A percentile compares a stretch with the other conserved stretches of the same genome.
These are phyloP conservation scores for Macrosiphum euphorbiae DNA, from an alignment of 2,888 invertebrate genomes.

Conservation along the genomic window DNA sequence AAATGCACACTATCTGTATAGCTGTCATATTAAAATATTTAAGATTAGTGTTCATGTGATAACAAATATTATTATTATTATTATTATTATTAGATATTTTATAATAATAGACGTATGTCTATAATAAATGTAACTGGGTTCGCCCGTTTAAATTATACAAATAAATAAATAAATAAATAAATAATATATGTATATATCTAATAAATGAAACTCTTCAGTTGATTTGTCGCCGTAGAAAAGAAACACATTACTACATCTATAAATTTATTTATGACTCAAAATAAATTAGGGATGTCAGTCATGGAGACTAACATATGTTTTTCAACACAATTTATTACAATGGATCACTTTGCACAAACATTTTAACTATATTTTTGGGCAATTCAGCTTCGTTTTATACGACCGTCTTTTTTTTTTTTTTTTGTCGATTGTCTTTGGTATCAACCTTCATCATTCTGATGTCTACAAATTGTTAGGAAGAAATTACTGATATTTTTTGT, in stretches of 20 bases:
- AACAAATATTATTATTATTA: too few relatives aligned
- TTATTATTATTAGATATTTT: too few relatives aligned
- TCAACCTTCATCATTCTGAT: constrained; percentile 29
- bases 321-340: constrained; percentile 33
- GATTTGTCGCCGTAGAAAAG: constrained; percentile 61
- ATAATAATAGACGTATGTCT: too few relatives aligned
- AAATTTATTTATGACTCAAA: constrained; percentile 35
- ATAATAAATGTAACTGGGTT: too few relatives aligned
- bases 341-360: constrained; percentile 26
- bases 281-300: constrained; percentile 54
- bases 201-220: constrained; percentile 57
- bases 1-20: too few relatives aligned
- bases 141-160: too few relatives aligned
- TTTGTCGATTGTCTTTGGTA: constrained; percentile 38
- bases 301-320: constrained; percentile 48
- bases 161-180: too few relatives aligned
- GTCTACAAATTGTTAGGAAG: constrained; percentile 35
- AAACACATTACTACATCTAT: constrained; percentile 61
- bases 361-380: constrained; percentile 20
- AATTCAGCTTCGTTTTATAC: constrained; percentile 26
- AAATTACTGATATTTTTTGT: constrained; percentile 27
- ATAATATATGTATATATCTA: constrained; percentile 48
- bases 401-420: constrained; percentile 7
- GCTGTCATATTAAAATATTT: too few relatives aligned
- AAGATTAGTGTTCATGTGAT: too few relatives aligned